Evolutionary conservation across 2,113 vertebrate species (phyloP), one percentile per base, ranked within the genome.

Genomic region (Epinephelus lanceolatus): DNA sequence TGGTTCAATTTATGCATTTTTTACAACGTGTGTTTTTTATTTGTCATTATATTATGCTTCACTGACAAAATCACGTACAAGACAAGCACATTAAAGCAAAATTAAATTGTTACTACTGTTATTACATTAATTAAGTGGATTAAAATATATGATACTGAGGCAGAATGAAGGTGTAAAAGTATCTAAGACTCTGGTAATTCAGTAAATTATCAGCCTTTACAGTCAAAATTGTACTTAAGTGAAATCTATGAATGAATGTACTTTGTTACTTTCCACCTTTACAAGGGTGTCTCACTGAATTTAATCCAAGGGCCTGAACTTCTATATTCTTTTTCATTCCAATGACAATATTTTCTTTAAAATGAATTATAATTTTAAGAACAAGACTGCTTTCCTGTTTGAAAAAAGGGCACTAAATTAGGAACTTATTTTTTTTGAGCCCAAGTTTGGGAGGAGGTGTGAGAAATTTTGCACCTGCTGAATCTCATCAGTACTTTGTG

Each of bases 391-490:
- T 78, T 45, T n/a, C 17, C 57, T 30, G 4, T 27, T 42, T 60
- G 1, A 53, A 19, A n/a, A 62, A 51, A 12, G 1, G 13, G 37
- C 49, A 42, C n/a, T 45, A 7, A 56, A 37, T 11, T 61, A 9
- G 17, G 3, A 77, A 51, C 42, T n/a, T 1, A 23, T 27, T 52
- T 55, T 27, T 27, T 65, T 66, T 30, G 10, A 52, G 18, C 18
- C 6, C 2, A 0, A 65, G 53, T 63, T 47, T 74, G 2, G 25
- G n/a, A n/a, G 23, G 27, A 13, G 19, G 6, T 5, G 53, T 70
- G 70, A 85, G 67, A 71, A 17, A 76, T 42, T 42, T 33, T 21
- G 19, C 23, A 72, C 81, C 61, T 71, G 27, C 53, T 55, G 23
- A 14, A n/a, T 19, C 42, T 61, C 70, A 25, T 52, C 37, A 21